phyloP scores from a whole-genome alignment of 2,113 vertebrate genomes.

The Sciurus niger region DNA sequence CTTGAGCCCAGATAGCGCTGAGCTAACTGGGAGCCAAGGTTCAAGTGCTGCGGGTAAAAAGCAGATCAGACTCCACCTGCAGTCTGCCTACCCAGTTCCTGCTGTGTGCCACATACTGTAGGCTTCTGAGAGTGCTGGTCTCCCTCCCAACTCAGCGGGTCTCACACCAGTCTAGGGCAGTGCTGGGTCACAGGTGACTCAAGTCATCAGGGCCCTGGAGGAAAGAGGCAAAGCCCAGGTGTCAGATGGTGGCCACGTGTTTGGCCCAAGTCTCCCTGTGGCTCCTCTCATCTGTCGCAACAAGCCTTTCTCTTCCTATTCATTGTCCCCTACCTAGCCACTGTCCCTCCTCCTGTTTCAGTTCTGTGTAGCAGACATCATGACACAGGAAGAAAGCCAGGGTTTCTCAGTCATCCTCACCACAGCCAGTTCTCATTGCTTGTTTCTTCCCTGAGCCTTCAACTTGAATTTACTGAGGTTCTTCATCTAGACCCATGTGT shows the following conservation, averaged over 20 bases:
- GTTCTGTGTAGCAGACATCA: not conserved
- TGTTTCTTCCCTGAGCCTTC: not conserved
- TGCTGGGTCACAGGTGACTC: not conserved
- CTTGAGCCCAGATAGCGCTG: not conserved
- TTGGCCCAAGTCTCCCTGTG: not conserved
- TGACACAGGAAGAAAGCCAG: not conserved
- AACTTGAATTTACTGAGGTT: not conserved
- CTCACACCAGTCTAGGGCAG: not conserved
- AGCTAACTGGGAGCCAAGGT: not conserved
- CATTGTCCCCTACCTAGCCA: fast-evolving
- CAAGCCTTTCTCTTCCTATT: not conserved
- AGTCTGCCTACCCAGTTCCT: not conserved
- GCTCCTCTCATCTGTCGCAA: not conserved
- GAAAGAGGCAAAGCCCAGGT: not conserved
- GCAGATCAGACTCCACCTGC: not conserved
- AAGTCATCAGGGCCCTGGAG: not conserved
- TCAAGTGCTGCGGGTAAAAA: not conserved
- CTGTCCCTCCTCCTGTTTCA: too few relatives aligned
- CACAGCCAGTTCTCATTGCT: not conserved
- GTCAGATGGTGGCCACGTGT: not conserved
- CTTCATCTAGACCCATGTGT: not conserved
- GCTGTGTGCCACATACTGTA: not conserved
- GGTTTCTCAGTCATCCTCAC: not conserved
- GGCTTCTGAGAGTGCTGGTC: not conserved
- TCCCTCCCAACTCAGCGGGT: not conserved